Evolutionary conservation across 2,888 invertebrate species (phyloP), one percentile per base, ranked within the genome.

Genomic region (Phrixothrix hirtus): DNA sequence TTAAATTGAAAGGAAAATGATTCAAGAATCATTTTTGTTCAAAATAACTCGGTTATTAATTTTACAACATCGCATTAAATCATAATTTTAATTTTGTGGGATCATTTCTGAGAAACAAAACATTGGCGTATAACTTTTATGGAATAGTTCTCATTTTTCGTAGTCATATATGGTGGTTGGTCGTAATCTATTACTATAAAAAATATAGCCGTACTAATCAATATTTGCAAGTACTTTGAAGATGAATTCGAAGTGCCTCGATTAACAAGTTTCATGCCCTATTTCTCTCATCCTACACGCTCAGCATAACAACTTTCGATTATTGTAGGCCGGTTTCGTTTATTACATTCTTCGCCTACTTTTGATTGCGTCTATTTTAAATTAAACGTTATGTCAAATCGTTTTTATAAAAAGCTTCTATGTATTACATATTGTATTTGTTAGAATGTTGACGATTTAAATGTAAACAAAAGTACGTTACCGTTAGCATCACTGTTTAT

Each of bases 251-350:
- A n/a, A n/a, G n/a, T n/a, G n/a, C n/a, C n/a, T n/a, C n/a, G n/a
- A n/a, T n/a, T n/a, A n/a, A n/a, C n/a, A 42, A 47, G 46, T 57
- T 58, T 51, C 55, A 57, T 63, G 64, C 49, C 60, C 63, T 58
- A 62, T 61, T 63, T 63, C 47, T 39, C 37, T 36, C 41, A 57
- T 44, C 64, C 64, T 51, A 64, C 64, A 53, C 51, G 53, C 13
- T 46, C 39, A 55, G 27, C 17, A 34, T 32, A 49, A 27, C 58
- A 54, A 59, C 59, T 60, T 60, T 61, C 61, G 50, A 58, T 61
- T 56, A 49, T 36, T 45, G 62, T 61, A 55, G 62, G 63, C 37
- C 25, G 60, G 44, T 43, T 21, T 13, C 29, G 39, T 45, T 32
- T 30, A 46, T 36, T 31, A 31, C 54, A 59, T 51, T 58, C 50